Percentiles rank a stretch among this genome's conserved stretches.
These are phyloP conservation scores for Synergus gifuensis DNA, from an alignment of 2,888 invertebrate species.

Conservation along the genomic window DNA sequence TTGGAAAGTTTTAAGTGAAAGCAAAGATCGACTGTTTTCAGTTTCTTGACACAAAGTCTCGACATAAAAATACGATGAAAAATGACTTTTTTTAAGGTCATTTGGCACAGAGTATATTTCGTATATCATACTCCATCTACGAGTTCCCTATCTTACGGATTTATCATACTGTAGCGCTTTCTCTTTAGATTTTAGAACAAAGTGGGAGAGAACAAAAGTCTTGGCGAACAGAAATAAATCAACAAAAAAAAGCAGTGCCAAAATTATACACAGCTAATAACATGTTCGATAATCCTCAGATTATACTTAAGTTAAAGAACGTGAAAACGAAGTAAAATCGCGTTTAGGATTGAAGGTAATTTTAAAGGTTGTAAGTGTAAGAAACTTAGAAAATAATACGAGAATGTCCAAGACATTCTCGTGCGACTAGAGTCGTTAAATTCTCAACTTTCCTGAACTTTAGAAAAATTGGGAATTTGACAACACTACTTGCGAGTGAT, in stretches of 20 bases:
- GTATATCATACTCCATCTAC: constrained; percentile 70
- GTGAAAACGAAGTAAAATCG: background rate
- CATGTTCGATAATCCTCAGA: constrained; percentile 70
- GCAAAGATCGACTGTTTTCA: constrained; percentile 36
- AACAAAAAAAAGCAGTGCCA: constrained; percentile 41
- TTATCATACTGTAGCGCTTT: constrained; percentile 41
- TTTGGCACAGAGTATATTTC: constrained; percentile 75
- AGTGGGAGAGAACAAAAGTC: constrained; percentile 4
- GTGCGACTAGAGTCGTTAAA: constrained; percentile 11
- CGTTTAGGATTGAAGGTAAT: background rate
- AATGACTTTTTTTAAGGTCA: constrained; percentile 58
- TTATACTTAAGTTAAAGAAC: constrained; percentile 44
- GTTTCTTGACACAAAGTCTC: constrained; percentile 46
- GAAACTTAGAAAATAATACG: constrained; percentile 8
- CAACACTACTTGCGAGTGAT: constrained; percentile 32
- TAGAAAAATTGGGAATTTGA: constrained; percentile 17
- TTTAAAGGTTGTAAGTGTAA: background rate
- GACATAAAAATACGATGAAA: constrained; percentile 50
- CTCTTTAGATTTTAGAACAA: constrained; percentile 28
- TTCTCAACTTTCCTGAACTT: constrained; percentile 13
- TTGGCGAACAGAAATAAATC: constrained; percentile 51
- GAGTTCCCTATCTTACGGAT: constrained; percentile 37
- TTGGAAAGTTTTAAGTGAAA: background rate
- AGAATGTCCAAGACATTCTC: constrained; percentile 28
- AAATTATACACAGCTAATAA: constrained; percentile 67